Evolutionary conservation across 2,888 invertebrate genomes (phyloP).

Genomic region (Pardosa pseudoannulata): DNA sequence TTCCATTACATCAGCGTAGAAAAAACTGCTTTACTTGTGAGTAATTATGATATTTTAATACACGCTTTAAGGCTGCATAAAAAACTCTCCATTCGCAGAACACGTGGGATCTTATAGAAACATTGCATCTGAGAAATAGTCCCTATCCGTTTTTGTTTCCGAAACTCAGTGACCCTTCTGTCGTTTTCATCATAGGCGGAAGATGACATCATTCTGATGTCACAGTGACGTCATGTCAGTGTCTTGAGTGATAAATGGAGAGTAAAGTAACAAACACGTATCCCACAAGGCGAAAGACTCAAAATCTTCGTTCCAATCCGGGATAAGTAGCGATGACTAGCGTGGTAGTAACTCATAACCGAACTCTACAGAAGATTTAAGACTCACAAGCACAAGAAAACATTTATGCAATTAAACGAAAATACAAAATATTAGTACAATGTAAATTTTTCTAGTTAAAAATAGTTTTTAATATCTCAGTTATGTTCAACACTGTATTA

Average conservation of each 20-base stretch:
- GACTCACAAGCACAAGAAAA: no score
- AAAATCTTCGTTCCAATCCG: no score
- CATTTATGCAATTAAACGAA: no score
- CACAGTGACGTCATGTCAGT: slow-evolving; percentile 51
- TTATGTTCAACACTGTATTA: no score
- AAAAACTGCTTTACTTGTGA: slow-evolving; percentile 34
- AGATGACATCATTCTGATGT: slow-evolving; percentile 55
- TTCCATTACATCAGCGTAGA: slow-evolving; percentile 22
- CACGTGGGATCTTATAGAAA: slow-evolving; percentile 49
- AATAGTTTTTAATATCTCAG: no score
- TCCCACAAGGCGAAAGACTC: neutral
- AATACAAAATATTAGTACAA: no score
- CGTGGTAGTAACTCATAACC: no score
- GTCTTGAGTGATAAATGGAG: slow-evolving; percentile 49
- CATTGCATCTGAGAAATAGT: slow-evolving; percentile 14
- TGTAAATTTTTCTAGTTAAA: no score
- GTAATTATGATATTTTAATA: slow-evolving; percentile 54
- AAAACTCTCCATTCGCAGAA: slow-evolving; percentile 29
- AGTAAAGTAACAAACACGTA: slow-evolving; percentile 26
- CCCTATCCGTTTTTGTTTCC: neutral
- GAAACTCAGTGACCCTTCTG: slow-evolving; percentile 32
- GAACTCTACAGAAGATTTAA: no score
- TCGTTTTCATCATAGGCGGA: slow-evolving; percentile 13
- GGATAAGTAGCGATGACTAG: no score
- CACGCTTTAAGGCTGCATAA: slow-evolving; percentile 18